These are phyloP conservation scores for Ploceus nigricollis DNA, from an alignment of 2,113 vertebrate species.

Conservation along the genomic window DNA sequence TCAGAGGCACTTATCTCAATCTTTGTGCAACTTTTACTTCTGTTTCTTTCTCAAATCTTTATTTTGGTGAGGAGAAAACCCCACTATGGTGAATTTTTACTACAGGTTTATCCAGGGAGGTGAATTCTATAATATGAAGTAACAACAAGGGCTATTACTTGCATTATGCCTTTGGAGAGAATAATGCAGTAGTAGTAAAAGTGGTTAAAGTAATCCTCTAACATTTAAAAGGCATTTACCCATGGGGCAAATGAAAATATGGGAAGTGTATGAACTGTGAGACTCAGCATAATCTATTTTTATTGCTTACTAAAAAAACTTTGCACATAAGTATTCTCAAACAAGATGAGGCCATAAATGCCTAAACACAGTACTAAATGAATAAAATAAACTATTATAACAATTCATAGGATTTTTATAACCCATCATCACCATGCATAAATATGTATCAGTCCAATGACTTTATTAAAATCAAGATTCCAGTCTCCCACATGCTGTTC, in stretches of 20 bases:
- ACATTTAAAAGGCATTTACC: slow-evolving; percentile 12
- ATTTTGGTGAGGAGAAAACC: not conserved
- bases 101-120: not conserved
- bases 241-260: not conserved
- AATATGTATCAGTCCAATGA: not conserved
- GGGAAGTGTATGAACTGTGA: not conserved
- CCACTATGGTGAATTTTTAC: not conserved
- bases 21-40: not conserved
- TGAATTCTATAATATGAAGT: not conserved
- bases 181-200: not conserved
- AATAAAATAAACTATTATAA: slow-evolving; percentile 6
- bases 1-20: not conserved
- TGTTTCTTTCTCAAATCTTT: not conserved
- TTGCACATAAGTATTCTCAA: slow-evolving; percentile 14
- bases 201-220: not conserved
- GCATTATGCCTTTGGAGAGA: not conserved
- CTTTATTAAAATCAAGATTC: slow-evolving; percentile 17
- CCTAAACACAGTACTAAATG: slow-evolving; percentile 4
- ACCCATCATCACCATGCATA: not conserved
- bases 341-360: slow-evolving; percentile 15
- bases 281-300: slow-evolving; percentile 3
- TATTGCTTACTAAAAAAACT: not conserved
- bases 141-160: not conserved
- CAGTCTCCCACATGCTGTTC: not conserved
- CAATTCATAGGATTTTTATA: slow-evolving; percentile 27